phyloP scores from a whole-genome alignment of 2,113 vertebrate genomes.

The Tenrec ecaudatus region DNA sequence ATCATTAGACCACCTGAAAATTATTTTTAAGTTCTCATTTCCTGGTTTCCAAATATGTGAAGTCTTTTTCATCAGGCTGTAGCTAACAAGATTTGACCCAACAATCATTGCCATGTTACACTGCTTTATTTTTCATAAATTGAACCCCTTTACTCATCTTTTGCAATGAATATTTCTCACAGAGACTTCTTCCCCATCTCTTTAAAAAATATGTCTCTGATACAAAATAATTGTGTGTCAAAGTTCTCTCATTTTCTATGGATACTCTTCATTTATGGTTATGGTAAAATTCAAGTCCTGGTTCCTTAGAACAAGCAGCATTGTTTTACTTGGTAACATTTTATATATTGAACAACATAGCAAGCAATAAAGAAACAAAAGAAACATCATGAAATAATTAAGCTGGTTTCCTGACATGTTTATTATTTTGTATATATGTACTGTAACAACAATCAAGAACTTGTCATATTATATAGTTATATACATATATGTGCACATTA shows the following conservation, averaged over 20 bases:
- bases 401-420: neutral
- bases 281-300: neutral
- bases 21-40: conserved; percentile 32
- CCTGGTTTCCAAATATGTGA: neutral
- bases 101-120: too few relatives aligned
- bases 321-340: conserved; percentile 32
- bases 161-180: neutral
- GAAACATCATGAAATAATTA: conserved; percentile 48
- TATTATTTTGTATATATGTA: neutral
- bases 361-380: conserved; percentile 29
- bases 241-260: neutral
- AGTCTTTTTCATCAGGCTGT: neutral
- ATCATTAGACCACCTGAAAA: neutral
- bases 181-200: neutral
- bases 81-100: too few relatives aligned
- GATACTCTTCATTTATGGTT: neutral
- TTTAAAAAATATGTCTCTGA: neutral
- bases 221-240: neutral
- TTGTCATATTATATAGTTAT: neutral
- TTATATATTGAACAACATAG: conserved; percentile 52
- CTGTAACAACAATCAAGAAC: neutral
- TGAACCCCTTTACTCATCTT: too few relatives aligned
- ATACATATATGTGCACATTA: neutral
- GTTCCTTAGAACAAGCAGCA: neutral
- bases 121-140: too few relatives aligned